Evolutionary conservation across 2,888 invertebrate genomes (phyloP).

Genomic region (Hartigia nigra): DNA sequence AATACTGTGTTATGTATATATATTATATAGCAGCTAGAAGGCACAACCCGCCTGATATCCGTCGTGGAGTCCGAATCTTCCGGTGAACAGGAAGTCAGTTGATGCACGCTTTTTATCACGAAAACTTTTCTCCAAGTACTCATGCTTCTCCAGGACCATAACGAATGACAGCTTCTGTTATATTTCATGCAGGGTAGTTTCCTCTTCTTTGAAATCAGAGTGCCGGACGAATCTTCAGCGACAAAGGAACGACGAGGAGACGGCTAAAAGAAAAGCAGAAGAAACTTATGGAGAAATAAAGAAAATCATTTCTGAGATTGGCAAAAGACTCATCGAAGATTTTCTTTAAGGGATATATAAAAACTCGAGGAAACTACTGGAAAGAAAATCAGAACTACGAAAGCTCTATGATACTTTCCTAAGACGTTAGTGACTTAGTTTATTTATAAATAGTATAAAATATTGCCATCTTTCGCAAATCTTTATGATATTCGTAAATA

Average conservation of each 20-base stretch:
- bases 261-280: constrained; percentile 1
- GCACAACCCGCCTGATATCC: neutral
- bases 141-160: constrained; percentile 20
- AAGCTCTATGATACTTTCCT: neutral
- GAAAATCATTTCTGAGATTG: neutral
- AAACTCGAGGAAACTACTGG: neutral
- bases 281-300: neutral
- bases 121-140: constrained; percentile 26
- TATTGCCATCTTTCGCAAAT: neutral
- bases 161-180: constrained; percentile 29
- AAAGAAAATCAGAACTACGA: neutral
- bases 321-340: neutral
- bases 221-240: constrained; percentile 14
- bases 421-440: neutral
- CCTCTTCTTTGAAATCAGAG: constrained; percentile 17
- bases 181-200: constrained; percentile 13
- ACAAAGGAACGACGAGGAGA: neutral
- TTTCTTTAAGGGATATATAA: neutral
- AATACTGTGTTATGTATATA: neutral
- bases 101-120: constrained; percentile 20
- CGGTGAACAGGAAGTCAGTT: constrained; percentile 11
- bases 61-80: neutral
- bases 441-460: neutral
- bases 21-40: neutral
- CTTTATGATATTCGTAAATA: neutral